Base-by-base conservation (phyloP, 2,888 invertebrate species). In the Brachypalpus laphriformis region DNA sequence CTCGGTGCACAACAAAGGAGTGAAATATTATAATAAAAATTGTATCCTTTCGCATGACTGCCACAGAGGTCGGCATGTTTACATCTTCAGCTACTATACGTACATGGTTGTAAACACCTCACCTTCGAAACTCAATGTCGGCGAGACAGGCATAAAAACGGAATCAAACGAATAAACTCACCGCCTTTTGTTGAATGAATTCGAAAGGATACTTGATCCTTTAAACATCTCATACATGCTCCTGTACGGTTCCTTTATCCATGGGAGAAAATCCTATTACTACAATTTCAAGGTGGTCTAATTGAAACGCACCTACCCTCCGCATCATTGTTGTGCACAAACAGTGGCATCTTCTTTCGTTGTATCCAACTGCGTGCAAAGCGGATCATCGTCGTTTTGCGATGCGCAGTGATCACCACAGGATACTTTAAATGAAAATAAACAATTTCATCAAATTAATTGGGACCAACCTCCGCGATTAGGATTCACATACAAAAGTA, bases 231-330 rank as follows among this genome's bases (percentile, higher is more conserved):
- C 76, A 63, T 71, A 54, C 63, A 65, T 74, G 66, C 74, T 59
- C 25, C 51, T 61, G 42, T 81, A 56, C 18, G 45, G 31, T 68
- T 47, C 16, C 63, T 63, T 72, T 72, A 57, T 80, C 28, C 78
- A 63, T 82, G 56, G 42, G 65, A 82, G 70, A 70, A 82, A 82
- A 82, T 82, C 82, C 76, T 63, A 82, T 82, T 76, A 82, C 68
- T 66, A 51, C 82, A 76, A 76, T 82, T 82, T 82, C 82, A 82
- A 82, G 82, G 82, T 82, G 82, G 82, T 82, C 82, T 82, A 71
- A 82, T 76, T 76, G 76, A 76, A 70, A 76, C 49, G 11, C 63
- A 59, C 71, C 37, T 40, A 40, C 31, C 31, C 61, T 25, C 11
- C 34, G 37, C 20, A n/a, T n/a, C 22, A 65, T 76, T 57, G 57